phyloP scores from a whole-genome alignment of 2,113 vertebrate genomes.

The Thalassoma bifasciatum region DNA sequence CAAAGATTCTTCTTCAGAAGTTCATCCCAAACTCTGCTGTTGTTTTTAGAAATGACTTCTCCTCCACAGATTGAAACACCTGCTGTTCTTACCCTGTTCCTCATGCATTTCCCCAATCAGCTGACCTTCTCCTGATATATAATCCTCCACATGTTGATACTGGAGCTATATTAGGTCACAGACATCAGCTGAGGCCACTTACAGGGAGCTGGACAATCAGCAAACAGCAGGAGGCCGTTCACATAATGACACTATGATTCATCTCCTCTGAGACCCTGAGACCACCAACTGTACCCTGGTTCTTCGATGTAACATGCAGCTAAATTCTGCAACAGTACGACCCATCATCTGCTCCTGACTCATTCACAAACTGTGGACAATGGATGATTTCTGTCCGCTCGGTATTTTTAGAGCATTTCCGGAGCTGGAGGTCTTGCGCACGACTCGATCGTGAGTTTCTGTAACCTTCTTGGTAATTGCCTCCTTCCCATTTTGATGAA shows the following conservation, averaged over 20 bases:
- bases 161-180: not conserved
- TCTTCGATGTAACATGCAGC: not conserved
- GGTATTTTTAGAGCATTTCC: not conserved
- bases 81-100: not conserved
- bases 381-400: not conserved
- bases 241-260: not conserved
- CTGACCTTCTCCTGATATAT: not conserved
- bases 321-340: not conserved
- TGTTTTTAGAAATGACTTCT: too few relatives aligned
- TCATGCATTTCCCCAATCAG: not conserved
- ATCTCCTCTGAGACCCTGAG: not conserved
- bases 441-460: not conserved
- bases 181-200: not conserved
- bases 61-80: too few relatives aligned
- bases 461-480: not conserved
- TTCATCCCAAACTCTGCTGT: too few relatives aligned
- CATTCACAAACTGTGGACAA: not conserved
- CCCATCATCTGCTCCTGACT: not conserved
- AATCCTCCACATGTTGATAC: not conserved
- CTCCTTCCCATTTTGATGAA: not conserved
- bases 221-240: not conserved
- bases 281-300: not conserved
- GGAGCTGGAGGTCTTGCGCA: not conserved
- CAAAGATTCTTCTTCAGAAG: too few relatives aligned
- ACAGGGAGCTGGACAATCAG: slow-evolving; percentile 7